Evolutionary conservation across 2,888 invertebrate genomes (phyloP).

Genomic region (Apamea monoglypha): DNA sequence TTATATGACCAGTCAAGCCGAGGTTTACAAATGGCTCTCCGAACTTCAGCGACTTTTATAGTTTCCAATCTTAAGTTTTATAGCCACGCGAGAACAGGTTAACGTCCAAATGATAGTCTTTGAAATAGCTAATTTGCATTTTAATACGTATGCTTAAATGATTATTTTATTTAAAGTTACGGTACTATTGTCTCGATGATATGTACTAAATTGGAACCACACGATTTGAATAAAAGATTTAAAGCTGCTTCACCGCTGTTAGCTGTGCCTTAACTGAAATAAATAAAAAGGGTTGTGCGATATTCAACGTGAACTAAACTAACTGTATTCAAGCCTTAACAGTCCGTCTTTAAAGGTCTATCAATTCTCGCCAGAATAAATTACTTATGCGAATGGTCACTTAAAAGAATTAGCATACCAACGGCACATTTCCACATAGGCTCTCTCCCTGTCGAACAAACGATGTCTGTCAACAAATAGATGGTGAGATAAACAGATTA

Average conservation of each 20-base stretch:
- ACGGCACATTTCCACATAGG: constrained; percentile 27
- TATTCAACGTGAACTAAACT: constrained; percentile 1
- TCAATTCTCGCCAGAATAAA: constrained; percentile 32
- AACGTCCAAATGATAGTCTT: constrained; percentile 74
- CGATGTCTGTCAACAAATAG: not conserved
- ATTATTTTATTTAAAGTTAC: constrained; percentile 69
- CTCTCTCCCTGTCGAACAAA: constrained; percentile 15
- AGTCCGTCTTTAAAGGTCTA: constrained; percentile 11
- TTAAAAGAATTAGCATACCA: constrained; percentile 49
- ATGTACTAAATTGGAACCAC: constrained; percentile 19
- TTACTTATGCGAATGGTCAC: constrained; percentile 13
- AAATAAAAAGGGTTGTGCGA: not conserved
- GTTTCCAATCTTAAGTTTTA: constrained; percentile 69
- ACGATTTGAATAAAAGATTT: constrained; percentile 17
- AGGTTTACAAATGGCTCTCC: constrained; percentile 62
- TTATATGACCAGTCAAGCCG: constrained; percentile 57
- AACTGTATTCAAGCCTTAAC: constrained; percentile 26
- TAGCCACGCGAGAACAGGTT: constrained; percentile 75
- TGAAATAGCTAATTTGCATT: constrained; percentile 76
- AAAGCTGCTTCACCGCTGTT: constrained; percentile 9
- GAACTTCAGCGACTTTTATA: constrained; percentile 72
- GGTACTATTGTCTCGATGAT: constrained; percentile 55
- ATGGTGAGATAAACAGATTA: constrained; percentile 10
- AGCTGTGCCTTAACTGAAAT: not conserved
- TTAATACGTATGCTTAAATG: constrained; percentile 73